Evolutionary conservation across 2,113 vertebrate genomes (phyloP), one percentile per base, ranked within the genome.

Genomic region (Salvelinus namaycush): DNA sequence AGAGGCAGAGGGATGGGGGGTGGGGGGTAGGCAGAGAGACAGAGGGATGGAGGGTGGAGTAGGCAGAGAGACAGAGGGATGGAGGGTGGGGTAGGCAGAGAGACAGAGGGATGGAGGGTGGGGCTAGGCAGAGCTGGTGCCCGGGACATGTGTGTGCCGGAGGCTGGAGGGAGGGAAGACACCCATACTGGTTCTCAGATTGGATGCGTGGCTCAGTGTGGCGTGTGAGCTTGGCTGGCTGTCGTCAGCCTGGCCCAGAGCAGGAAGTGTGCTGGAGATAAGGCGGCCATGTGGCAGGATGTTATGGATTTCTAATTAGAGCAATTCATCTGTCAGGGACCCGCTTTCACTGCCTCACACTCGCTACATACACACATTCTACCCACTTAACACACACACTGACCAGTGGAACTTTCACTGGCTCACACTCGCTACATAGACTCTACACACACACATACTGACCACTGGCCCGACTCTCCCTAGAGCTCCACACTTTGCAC

Each of bases 291-390:
- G 97, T 99, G 98, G 97, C 98, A 98, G 98, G 98, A 99, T 99
- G 97, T 99, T 99, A 98, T 99, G 98, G 96, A 95, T 97, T 98
- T 99, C 97, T 98, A 99, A 99, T 99, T 99, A 99, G 97, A 96
- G 95, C 96, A 97, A 97, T 98, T 97, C 96, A 99, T 99, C 98
- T 98, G 98, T 99, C 97, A 99, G 95, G 87, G 92, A 95, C 94
- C 92, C 94, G 95, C 96, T 97, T 97, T 95, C 88, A 78, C 89
- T 85, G 70, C 70, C 79, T 60, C 18, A 20, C 59, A n/a, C 20
- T 60, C 59, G 2, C 59, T 60, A 60, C 5, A 60, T 22, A 60
- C 59, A 22, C 59, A 60, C 18, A 26, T 64, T 51, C 76, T 65
- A 76, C 65, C 73, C 66, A 76, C 77, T 66, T 39, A 9, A 39